Evolutionary conservation across 2,888 invertebrate species (phyloP).

Genomic region (Apocheima hispidaria): DNA sequence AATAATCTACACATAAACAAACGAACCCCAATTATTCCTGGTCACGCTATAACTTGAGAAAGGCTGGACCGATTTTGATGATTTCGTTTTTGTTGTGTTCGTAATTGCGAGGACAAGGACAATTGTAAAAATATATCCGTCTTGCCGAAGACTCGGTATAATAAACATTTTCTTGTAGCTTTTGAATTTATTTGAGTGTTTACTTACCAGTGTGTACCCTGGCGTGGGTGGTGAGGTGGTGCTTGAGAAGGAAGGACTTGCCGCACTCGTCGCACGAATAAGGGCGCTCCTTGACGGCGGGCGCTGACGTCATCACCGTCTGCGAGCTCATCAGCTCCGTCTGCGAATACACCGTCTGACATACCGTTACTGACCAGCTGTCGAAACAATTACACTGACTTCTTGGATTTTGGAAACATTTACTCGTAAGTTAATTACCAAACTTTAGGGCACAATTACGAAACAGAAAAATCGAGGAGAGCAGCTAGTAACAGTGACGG

Average conservation of each 20-base stretch:
- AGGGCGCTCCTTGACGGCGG: conserved; percentile 89
- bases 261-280: conserved; percentile 94
- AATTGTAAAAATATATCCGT: too few relatives aligned
- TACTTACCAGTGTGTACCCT: conserved; percentile 90
- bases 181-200: too few relatives aligned
- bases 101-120: too few relatives aligned
- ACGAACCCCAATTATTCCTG: too few relatives aligned
- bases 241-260: conserved; percentile 93
- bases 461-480: not conserved
- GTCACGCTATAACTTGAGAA: too few relatives aligned
- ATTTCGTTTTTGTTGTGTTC: too few relatives aligned
- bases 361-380: conserved; percentile 50
- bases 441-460: not conserved
- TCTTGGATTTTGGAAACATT: not conserved
- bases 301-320: conserved; percentile 68
- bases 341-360: conserved; percentile 79
- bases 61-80: too few relatives aligned
- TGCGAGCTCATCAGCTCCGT: conserved; percentile 70
- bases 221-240: conserved; percentile 93
- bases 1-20: too few relatives aligned
- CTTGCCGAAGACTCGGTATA: too few relatives aligned
- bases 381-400: not conserved
- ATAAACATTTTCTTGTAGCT: too few relatives aligned
- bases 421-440: not conserved
- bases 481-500: not conserved